Percentiles rank a stretch among this genome's conserved stretches.
Evolutionary conservation across 2,797 vertebrate species (phyloP).

Genomic region (Caiman crocodilus): DNA sequence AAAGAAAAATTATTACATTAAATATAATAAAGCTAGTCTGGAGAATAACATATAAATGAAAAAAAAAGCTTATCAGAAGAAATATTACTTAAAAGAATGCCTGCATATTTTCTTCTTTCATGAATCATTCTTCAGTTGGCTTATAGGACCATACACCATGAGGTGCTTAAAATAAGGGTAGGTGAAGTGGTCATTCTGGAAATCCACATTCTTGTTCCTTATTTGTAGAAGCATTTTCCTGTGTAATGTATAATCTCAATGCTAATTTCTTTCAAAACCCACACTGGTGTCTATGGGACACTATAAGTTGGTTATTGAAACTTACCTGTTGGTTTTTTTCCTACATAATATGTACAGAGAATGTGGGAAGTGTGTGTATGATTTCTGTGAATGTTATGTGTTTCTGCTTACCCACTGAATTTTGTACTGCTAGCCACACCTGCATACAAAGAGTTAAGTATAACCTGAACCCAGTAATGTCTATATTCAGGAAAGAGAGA

Average conservation of each 20-base stretch:
- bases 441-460: background rate
- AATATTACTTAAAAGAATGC: constrained; percentile 23
- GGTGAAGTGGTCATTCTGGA: background rate
- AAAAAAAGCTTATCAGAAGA: constrained; percentile 18
- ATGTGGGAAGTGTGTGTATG: background rate
- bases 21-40: constrained; percentile 54
- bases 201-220: background rate
- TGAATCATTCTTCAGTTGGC: background rate
- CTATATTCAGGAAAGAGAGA: background rate
- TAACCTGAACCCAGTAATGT: background rate
- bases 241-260: background rate
- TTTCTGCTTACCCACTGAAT: background rate
- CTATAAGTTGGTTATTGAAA: background rate
- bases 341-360: background rate
- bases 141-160: background rate
- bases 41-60: constrained; percentile 53
- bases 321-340: background rate
- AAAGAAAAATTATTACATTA: constrained; percentile 55
- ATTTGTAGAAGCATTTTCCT: background rate
- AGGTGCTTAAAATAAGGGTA: background rate
- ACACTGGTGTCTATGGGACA: background rate
- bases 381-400: background rate
- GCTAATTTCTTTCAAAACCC: background rate
- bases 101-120: background rate
- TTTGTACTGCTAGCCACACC: background rate